A percentile compares a stretch with the other conserved stretches of the same genome.
phyloP scores from a whole-genome alignment of 1,140 invertebrate species.

The Colletes latitarsis region DNA sequence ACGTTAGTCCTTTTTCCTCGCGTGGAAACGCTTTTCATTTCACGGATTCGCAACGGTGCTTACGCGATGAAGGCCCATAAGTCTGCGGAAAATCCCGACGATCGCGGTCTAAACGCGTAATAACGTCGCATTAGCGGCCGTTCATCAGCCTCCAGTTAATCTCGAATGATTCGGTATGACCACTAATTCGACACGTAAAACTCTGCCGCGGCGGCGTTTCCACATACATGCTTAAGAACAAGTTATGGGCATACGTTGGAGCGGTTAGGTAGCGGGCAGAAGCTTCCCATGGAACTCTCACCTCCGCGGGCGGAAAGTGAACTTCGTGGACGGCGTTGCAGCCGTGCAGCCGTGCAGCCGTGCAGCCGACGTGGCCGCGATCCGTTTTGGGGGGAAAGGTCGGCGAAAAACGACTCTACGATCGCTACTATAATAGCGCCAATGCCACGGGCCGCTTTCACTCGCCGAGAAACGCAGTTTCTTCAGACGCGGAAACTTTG shows the following conservation, averaged over 20 bases:
- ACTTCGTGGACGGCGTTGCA: conserved; percentile 66
- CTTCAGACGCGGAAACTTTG: conserved; percentile 34
- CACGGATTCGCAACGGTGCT: too few relatives aligned
- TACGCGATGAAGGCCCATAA: too few relatives aligned
- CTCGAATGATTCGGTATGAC: conserved; percentile 4
- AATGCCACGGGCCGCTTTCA: conserved; percentile 78
- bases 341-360: not conserved
- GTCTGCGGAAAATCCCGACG: too few relatives aligned
- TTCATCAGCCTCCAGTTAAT: conserved; percentile 25
- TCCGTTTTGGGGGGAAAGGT: conserved; percentile 75
- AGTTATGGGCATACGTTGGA: conserved; percentile 55
- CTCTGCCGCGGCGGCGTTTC: conserved; percentile 49
- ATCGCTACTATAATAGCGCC: conserved; percentile 74
- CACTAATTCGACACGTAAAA: conserved; percentile 35
- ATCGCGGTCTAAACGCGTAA: not conserved
- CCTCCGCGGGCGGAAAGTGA: conserved; percentile 79
- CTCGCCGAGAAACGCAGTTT: conserved; percentile 66
- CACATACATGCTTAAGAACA: conserved; percentile 45
- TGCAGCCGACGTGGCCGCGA: conserved; percentile 63
- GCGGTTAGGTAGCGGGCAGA: conserved; percentile 77
- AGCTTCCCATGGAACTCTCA: conserved; percentile 81
- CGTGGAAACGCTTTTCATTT: too few relatives aligned
- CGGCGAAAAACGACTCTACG: conserved; percentile 70
- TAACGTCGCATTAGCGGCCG: conserved; percentile 23
- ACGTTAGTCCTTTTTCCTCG: too few relatives aligned